A percentile compares a stretch with the other conserved stretches of the same genome.
phyloP scores from a whole-genome alignment of 2,113 vertebrate species.

The Hiodon tergisus region DNA sequence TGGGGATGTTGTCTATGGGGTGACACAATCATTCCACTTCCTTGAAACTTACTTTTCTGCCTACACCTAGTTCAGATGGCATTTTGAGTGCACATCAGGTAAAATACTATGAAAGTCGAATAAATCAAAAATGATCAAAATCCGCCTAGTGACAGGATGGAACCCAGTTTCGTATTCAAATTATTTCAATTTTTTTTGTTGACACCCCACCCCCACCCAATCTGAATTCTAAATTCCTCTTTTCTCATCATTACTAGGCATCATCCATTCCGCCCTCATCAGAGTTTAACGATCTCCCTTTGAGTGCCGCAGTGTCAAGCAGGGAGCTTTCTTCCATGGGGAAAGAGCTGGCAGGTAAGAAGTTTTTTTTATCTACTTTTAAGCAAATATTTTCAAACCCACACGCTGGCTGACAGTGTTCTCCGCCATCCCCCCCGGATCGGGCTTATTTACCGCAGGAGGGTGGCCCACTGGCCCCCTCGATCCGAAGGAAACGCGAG shows the following conservation, averaged over 20 bases:
- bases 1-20: background rate
- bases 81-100: slow-evolving; percentile 61
- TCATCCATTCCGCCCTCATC: slow-evolving; percentile 42
- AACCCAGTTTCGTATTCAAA: slow-evolving; percentile 73
- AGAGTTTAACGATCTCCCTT: slow-evolving; percentile 50
- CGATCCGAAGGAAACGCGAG: background rate
- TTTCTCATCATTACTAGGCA: slow-evolving; percentile 60
- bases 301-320: slow-evolving; percentile 54
- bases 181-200: slow-evolving; percentile 62
- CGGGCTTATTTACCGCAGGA: slow-evolving; percentile 24
- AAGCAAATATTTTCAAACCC: slow-evolving; percentile 61
- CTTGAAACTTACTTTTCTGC: slow-evolving; percentile 5
- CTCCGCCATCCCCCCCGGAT: slow-evolving; percentile 6
- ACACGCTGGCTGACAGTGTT: slow-evolving; percentile 29
- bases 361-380: slow-evolving; percentile 44
- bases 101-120: slow-evolving; percentile 69
- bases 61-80: slow-evolving; percentile 36
- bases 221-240: slow-evolving; percentile 62
- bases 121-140: slow-evolving; percentile 80
- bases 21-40: slow-evolving; percentile 15
- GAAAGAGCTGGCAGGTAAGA: slow-evolving; percentile 47
- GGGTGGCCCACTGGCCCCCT: slow-evolving; percentile 2
- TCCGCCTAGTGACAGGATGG: slow-evolving; percentile 62
- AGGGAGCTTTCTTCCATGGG: slow-evolving; percentile 36
- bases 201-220: slow-evolving; percentile 46